Evolutionary conservation across 2,797 vertebrate species (phyloP).

Genomic region (Brachymystax lenok): DNA sequence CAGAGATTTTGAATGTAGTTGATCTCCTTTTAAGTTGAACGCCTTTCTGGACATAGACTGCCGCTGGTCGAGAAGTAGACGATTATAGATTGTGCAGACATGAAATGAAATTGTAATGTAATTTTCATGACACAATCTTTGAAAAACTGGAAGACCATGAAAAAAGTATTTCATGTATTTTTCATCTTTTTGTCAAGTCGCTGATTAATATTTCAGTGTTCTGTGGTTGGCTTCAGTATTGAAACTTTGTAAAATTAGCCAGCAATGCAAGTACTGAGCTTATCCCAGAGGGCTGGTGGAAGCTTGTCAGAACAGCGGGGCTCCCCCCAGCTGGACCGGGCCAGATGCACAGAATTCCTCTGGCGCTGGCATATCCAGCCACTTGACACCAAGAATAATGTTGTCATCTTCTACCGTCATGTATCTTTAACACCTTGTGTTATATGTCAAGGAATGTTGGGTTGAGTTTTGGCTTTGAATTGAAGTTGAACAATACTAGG

Average conservation of each 20-base stretch:
- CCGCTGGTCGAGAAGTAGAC: slow-evolving; percentile 39
- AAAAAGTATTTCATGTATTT: slow-evolving; percentile 81
- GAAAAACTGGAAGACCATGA: slow-evolving; percentile 81
- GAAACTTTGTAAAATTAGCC: slow-evolving; percentile 82
- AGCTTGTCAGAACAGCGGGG: slow-evolving; percentile 54
- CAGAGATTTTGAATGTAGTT: slow-evolving; percentile 29
- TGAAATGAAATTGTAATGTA: slow-evolving; percentile 77
- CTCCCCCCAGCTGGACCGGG: slow-evolving; percentile 68
- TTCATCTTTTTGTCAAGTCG: slow-evolving; percentile 83
- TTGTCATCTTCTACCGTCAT: not conserved
- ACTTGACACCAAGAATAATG: slow-evolving; percentile 6
- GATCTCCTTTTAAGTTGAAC: slow-evolving; percentile 36
- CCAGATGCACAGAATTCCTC: slow-evolving; percentile 74
- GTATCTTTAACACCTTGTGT: not conserved
- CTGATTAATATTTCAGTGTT: slow-evolving; percentile 81
- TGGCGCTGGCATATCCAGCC: slow-evolving; percentile 55
- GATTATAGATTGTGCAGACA: slow-evolving; percentile 72
- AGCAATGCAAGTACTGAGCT: slow-evolving; percentile 68
- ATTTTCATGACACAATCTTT: slow-evolving; percentile 81
- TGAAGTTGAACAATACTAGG: not conserved
- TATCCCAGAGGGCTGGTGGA: slow-evolving; percentile 51
- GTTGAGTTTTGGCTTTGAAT: not conserved
- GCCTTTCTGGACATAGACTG: slow-evolving; percentile 30
- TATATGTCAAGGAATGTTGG: not conserved
- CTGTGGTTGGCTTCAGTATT: slow-evolving; percentile 70